phyloP scores from a whole-genome alignment of 2,797 vertebrate genomes.

The Neosilurus hyrtlii region DNA sequence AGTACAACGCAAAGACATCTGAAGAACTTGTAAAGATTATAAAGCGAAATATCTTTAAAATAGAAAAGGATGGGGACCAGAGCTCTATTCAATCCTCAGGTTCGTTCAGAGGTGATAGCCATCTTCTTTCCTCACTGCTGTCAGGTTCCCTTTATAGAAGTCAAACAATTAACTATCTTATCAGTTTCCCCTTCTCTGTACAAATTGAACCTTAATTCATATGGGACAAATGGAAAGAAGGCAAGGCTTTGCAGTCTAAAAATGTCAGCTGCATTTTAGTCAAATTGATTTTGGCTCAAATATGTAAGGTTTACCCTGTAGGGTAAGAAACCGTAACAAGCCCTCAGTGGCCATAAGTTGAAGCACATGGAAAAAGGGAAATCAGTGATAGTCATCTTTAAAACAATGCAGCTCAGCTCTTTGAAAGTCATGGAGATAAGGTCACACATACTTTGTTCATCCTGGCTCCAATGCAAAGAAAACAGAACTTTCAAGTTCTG shows the following conservation, averaged over 20 bases:
- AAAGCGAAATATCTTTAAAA: conserved; percentile 20
- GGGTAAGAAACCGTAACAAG: not conserved
- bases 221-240: conserved; percentile 24
- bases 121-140: conserved; percentile 36
- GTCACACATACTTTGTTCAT: conserved; percentile 55
- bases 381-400: conserved; percentile 52
- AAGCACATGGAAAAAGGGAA: conserved; percentile 33
- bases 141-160: conserved; percentile 32
- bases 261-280: conserved; percentile 35
- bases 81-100: conserved; percentile 53
- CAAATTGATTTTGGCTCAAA: conserved; percentile 47
- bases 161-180: conserved; percentile 36
- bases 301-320: conserved; percentile 32
- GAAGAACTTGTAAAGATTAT: conserved; percentile 22
- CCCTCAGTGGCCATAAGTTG: conserved; percentile 15
- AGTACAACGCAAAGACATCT: conserved; percentile 13
- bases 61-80: conserved; percentile 19
- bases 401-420: conserved; percentile 57
- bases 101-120: conserved; percentile 57
- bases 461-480: conserved; percentile 57
- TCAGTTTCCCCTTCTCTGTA: conserved; percentile 41
- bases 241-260: conserved; percentile 6
- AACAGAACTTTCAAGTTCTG: conserved; percentile 57
- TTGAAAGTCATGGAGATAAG: conserved; percentile 57
- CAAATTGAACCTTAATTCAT: conserved; percentile 30